Percentiles rank a stretch among this genome's conserved stretches.
Evolutionary conservation across 2,888 invertebrate genomes (phyloP).

Genomic region (Yponomeuta plumbellus): DNA sequence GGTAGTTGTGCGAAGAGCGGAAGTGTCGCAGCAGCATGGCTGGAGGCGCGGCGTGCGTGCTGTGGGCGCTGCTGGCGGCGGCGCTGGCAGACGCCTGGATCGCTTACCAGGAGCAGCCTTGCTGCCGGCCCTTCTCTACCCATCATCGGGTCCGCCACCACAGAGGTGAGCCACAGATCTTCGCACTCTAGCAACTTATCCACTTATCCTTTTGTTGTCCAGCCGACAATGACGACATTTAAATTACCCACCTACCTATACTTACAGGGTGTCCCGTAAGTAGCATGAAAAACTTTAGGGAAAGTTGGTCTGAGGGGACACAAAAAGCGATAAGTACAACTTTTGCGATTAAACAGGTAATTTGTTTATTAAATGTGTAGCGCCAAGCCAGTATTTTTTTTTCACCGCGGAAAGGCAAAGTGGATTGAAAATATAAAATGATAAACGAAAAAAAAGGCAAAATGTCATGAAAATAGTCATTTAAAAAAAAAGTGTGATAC

Average conservation of each 20-base stretch:
- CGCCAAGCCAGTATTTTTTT: too few species aligned
- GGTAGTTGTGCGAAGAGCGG: constrained; percentile 27
- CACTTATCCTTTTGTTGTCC: neutral
- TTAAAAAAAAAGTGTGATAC: too few species aligned
- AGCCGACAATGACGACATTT: neutral
- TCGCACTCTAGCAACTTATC: neutral
- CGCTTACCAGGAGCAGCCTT: constrained; percentile 80
- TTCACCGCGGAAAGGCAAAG: too few species aligned
- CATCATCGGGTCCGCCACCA: constrained; percentile 80
- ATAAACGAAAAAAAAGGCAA: too few species aligned
- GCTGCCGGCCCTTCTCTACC: constrained; percentile 73
- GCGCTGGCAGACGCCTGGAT: constrained; percentile 80
- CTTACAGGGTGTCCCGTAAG: too few species aligned
- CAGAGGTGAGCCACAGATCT: constrained; percentile 65
- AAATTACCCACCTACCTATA: neutral
- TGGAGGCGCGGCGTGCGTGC: constrained; percentile 34
- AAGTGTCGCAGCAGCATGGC: constrained; percentile 26
- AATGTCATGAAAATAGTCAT: too few species aligned
- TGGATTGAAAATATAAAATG: too few species aligned
- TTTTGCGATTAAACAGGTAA: too few species aligned
- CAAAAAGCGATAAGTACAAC: too few species aligned
- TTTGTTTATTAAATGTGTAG: too few species aligned
- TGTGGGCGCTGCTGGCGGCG: constrained; percentile 57
- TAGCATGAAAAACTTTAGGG: too few species aligned
- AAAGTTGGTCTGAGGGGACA: too few species aligned